A percentile compares a stretch with the other conserved stretches of the same genome.
Evolutionary conservation across 2,113 vertebrate species (phyloP).

Genomic region (Ptilonorhynchus violaceus): DNA sequence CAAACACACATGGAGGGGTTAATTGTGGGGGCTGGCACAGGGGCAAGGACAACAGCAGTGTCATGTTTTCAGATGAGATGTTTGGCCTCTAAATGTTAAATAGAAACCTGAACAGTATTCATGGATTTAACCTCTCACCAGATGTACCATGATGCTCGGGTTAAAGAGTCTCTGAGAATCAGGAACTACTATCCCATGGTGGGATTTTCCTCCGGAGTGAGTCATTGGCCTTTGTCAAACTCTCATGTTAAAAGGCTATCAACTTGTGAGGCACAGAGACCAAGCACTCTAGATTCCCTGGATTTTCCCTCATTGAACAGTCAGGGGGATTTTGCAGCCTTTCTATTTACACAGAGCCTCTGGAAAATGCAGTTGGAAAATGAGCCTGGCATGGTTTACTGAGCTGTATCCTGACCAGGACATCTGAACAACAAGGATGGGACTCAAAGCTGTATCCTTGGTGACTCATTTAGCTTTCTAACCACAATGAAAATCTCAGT

Average conservation of each 20-base stretch:
- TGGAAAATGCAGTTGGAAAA: neutral
- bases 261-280: fast-evolving
- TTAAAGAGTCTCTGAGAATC: neutral
- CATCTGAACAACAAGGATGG: neutral
- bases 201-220: neutral
- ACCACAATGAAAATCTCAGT: neutral
- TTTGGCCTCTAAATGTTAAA: neutral
- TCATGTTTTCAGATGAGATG: neutral
- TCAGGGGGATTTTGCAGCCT: neutral
- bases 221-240: neutral
- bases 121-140: neutral
- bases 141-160: neutral
- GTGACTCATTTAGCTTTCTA: neutral
- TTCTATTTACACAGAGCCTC: neutral
- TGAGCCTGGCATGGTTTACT: neutral
- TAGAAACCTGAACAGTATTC: neutral
- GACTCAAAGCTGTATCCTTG: neutral
- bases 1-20: neutral
- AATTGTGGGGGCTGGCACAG: neutral
- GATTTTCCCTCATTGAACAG: neutral
- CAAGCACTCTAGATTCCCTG: neutral
- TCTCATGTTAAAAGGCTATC: neutral
- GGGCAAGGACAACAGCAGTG: neutral
- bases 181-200: neutral
- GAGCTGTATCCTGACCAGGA: neutral